Evolutionary conservation across 1,140 invertebrate genomes (phyloP), one percentile per base, ranked within the genome.

Genomic region (Bombus superbus): DNA sequence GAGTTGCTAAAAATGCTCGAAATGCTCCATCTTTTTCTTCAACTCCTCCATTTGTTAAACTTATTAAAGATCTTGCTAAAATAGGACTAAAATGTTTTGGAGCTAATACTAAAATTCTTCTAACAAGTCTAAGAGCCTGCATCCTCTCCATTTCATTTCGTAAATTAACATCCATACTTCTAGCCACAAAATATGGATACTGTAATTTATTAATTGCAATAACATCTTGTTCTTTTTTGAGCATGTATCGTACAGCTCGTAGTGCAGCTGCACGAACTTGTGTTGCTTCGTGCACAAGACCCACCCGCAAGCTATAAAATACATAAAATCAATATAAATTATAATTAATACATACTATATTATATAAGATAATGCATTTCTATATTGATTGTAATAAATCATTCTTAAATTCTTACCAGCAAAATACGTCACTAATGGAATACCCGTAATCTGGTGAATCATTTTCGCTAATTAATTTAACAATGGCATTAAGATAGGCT

Each of bases 81-180:
- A 96, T 96, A 32, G 96, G 92, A 69, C 97, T 97, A 88, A 98
- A 97, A 73, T 96, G 95, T 40, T 95, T 92, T 9, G 97, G 97
- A 44, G 97, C 96, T 71, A 98, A 93, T 5, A 96, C 94, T 40
- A 98, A 94, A 35, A 97, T 96, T 87, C 97, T 96, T 86, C 98
- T 95, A 57, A 98, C 97, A 32, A 99, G 96, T 92, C 98, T 97
- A 83, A 99, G 95, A 1, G 98, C 98, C 95, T 99, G 98, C 68
- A 99, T 96, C 44, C 98, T 96, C 94, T 99, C 98, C 83, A 97
- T 97, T 92, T 98, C 98, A 94, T 99, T 99, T 88, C 98, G 96
- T 71, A 97, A 95, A 96, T 97, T 96, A 72, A 99, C 95, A 95
- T 99, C 98, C 92, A 99, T 96, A 90, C 96, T 97, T 85, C 97